Evolutionary conservation across 2,113 vertebrate species (phyloP), one percentile per base, ranked within the genome.

Genomic region (Hystrix brachyura): DNA sequence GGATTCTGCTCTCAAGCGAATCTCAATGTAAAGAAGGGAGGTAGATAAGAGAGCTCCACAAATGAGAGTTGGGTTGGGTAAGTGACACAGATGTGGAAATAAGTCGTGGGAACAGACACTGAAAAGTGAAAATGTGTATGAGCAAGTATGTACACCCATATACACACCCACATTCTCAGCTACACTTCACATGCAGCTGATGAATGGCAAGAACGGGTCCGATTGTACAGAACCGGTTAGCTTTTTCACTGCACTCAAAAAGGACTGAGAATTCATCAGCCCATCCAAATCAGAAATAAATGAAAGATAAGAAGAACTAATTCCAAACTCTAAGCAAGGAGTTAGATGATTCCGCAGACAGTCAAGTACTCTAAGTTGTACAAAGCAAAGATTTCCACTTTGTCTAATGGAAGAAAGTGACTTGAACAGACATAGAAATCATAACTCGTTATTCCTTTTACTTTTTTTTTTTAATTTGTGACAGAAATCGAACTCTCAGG

Each of bases 171-270:
- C 11, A 17, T 3, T 3, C n/a, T 34, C 23, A 59, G 3, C 9
- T 8, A 38, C 2, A 9, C 15, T 14, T 7, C 43, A 53, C 34
- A 17, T 34, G 21, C 25, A 13, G 25, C 0, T 0, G 48, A 13
- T 10, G 5, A 51, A 90, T 1, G 7, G 29, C 18, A 60, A 59
- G 8, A 2, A 19, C 18, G 74, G 18, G 6, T 19, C 0, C 15
- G 14, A 53, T 85, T 18, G 4, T 51, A 7, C 4, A 69, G 4
- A 34, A 23, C 25, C 1, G 1, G 3, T 62, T 1, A 13, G 32
- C 6, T 38, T 91, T 43, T 60, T 7, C 59, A 8, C 12, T 62
- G 9, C 17, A 25, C 5, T 62, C 43, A n/a, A 29, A 59, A 80
- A 17, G 34, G 8, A 74, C 1, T 27, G 21, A 12, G 21, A 90